These are phyloP conservation scores for Tribolium castaneum DNA, from an alignment of 1,140 invertebrate genomes.

Conservation along the genomic window DNA sequence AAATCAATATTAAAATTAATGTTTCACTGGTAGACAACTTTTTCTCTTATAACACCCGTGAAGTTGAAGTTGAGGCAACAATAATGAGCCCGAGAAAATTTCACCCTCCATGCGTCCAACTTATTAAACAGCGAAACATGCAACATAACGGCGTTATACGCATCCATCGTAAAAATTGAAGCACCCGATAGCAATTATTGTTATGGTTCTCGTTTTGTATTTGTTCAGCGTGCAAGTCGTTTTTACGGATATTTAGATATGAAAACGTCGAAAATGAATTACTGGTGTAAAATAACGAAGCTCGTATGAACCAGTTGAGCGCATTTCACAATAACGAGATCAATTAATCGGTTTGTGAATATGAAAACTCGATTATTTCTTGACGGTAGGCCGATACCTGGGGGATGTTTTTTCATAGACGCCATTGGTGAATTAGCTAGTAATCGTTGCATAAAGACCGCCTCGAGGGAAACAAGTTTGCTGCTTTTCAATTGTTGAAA, in stretches of 20 bases:
- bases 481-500: not conserved
- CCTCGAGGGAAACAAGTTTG: constrained; percentile 17
- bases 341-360: constrained; percentile 31
- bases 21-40: no score
- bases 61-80: not conserved
- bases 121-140: constrained; percentile 13
- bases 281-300: constrained; percentile 42
- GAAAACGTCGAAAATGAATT: constrained; percentile 40
- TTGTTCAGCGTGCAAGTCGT: constrained; percentile 33
- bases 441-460: constrained; percentile 22
- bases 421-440: constrained; percentile 7
- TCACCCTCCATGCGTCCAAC: not conserved
- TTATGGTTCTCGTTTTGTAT: constrained; percentile 34
- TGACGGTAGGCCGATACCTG: not conserved
- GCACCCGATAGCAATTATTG: constrained; percentile 23
- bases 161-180: constrained; percentile 13
- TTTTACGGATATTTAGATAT: constrained; percentile 39
- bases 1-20: no score
- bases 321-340: constrained; percentile 43
- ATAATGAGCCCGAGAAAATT: not conserved
- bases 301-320: constrained; percentile 37
- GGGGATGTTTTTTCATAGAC: not conserved
- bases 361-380: constrained; percentile 4
- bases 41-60: no score
- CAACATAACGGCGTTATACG: constrained; percentile 6